A percentile compares a stretch with the other conserved stretches of the same genome.
These are phyloP conservation scores for Embiotoca jacksoni DNA, from an alignment of 2,113 vertebrate genomes.

Conservation along the genomic window DNA sequence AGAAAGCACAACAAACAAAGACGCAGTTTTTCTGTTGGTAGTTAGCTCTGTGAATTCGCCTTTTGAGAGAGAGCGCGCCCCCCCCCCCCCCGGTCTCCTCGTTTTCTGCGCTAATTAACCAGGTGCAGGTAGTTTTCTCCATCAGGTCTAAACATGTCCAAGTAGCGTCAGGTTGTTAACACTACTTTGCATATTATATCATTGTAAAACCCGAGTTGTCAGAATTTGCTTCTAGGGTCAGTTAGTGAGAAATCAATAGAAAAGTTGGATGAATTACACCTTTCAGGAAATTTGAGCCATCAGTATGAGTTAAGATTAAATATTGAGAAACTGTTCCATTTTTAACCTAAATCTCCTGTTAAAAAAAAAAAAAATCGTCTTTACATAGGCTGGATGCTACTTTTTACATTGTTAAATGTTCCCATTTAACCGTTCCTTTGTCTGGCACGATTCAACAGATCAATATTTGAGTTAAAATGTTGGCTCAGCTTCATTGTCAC, in stretches of 20 bases:
- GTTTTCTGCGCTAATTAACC: slow-evolving; percentile 71
- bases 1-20: slow-evolving; percentile 68
- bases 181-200: background rate
- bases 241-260: background rate
- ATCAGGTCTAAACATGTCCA: slow-evolving; percentile 26
- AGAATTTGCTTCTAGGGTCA: background rate
- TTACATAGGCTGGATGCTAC: background rate
- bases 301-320: background rate
- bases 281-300: background rate
- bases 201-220: background rate
- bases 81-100: slow-evolving; percentile 29
- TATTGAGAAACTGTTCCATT: background rate
- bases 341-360: background rate
- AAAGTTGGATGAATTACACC: background rate
- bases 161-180: slow-evolving; percentile 9
- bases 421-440: background rate
- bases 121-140: slow-evolving; percentile 72
- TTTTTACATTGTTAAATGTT: background rate
- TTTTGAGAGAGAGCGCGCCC: slow-evolving; percentile 33
- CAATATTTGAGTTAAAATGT: slow-evolving; percentile 22
- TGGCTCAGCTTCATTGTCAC: slow-evolving; percentile 22
- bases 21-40: slow-evolving; percentile 31
- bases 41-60: slow-evolving; percentile 36
- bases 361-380: background rate
- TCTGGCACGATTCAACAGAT: slow-evolving; percentile 15